Evolutionary conservation across 1,140 invertebrate genomes (phyloP).

Genomic region (Carcinoscorpius rotundicauda): DNA sequence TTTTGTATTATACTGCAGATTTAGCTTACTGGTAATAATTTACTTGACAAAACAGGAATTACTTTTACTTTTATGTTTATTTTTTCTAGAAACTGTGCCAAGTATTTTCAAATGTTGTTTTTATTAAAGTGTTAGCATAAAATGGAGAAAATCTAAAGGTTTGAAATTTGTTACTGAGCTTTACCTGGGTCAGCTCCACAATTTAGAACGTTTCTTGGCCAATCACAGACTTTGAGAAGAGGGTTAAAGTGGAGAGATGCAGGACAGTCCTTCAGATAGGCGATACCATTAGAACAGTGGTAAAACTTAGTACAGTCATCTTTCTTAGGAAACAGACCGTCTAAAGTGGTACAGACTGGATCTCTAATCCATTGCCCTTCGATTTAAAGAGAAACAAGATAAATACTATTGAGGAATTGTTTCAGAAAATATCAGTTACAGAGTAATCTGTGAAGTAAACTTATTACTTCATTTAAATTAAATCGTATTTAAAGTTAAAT

Average conservation of each 20-base stretch:
- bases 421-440: no score
- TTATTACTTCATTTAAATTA: no score
- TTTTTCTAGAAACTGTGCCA: not conserved
- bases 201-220: slow-evolving; percentile 20
- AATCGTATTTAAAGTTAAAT: no score
- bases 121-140: not conserved
- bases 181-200: slow-evolving; percentile 9
- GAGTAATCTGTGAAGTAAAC: no score
- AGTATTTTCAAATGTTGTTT: not conserved
- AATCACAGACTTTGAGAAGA: slow-evolving; percentile 21
- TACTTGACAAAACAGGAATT: no score
- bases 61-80: no score
- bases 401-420: no score
- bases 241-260: slow-evolving; percentile 23
- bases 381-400: no score
- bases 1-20: not conserved
- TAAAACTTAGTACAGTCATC: slow-evolving; percentile 22
- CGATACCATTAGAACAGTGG: slow-evolving; percentile 24
- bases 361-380: not conserved
- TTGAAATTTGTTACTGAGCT: not conserved
- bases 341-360: not conserved
- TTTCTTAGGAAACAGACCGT: slow-evolving; percentile 5
- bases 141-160: not conserved
- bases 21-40: no score
- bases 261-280: slow-evolving; percentile 23